phyloP scores from a whole-genome alignment of 2,888 invertebrate species.

The Lasius fuliginosus region DNA sequence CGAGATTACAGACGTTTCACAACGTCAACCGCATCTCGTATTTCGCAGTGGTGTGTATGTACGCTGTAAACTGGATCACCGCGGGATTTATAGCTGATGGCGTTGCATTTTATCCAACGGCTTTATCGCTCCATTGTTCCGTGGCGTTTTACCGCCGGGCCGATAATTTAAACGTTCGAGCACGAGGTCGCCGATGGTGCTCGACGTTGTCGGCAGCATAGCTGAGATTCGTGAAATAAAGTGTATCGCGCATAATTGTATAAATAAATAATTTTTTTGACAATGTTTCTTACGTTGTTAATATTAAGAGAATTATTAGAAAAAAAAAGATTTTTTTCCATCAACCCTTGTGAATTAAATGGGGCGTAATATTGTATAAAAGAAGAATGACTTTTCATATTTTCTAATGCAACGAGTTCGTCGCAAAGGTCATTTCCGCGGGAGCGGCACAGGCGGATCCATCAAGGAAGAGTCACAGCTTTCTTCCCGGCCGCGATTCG shows the following conservation, averaged over 20 bases:
- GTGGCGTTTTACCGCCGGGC: conserved; percentile 69
- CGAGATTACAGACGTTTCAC: conserved; percentile 71
- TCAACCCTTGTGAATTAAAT: neutral
- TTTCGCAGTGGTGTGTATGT: conserved; percentile 52
- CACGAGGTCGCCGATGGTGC: conserved; percentile 61
- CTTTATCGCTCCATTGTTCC: conserved; percentile 79
- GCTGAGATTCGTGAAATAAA: conserved; percentile 63
- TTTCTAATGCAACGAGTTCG: conserved; percentile 8
- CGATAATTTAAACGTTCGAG: conserved; percentile 63
- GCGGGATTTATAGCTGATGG: conserved; percentile 71
- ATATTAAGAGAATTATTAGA: neutral
- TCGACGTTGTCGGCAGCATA: conserved; percentile 54
- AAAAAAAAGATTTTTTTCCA: neutral
- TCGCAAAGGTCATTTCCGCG: conserved; percentile 27
- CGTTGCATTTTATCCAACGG: conserved; percentile 71
- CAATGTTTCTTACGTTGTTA: neutral
- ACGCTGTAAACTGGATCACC: conserved; percentile 77
- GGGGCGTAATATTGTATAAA: neutral
- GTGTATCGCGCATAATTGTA: neutral
- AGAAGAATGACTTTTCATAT: neutral
- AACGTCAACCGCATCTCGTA: conserved; percentile 63
- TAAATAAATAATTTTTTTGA: neutral
- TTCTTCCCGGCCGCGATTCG: conserved; percentile 48
- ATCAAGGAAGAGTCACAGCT: conserved; percentile 32
- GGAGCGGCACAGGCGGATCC: conserved; percentile 20